A percentile compares a stretch with the other conserved stretches of the same genome.
These are phyloP conservation scores for Lissocephala sabroskyi DNA, from an alignment of 2,888 invertebrate species.

Conservation along the genomic window DNA sequence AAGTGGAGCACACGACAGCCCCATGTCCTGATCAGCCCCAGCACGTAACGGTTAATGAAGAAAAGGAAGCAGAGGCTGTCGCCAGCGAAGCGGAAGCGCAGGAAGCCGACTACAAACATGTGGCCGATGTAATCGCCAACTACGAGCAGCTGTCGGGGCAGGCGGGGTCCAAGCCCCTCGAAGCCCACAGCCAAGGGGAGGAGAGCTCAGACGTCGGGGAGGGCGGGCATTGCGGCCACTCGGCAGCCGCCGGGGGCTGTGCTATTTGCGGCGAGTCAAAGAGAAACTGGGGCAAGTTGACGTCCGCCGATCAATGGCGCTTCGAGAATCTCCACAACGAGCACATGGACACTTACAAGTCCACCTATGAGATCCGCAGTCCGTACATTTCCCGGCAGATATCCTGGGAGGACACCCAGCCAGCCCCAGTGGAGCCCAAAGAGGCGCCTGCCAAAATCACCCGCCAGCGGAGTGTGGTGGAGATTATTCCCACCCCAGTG, in stretches of 20 bases:
- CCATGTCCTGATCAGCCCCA: conserved; percentile 37
- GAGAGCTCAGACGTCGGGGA: too few species aligned
- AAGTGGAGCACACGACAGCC: conserved; percentile 34
- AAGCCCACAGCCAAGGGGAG: conserved; percentile 7
- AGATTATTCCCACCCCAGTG: conserved; percentile 36
- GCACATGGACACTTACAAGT: conserved; percentile 56
- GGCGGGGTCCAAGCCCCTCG: not conserved
- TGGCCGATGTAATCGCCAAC: conserved; percentile 54
- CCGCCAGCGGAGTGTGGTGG: conserved; percentile 43
- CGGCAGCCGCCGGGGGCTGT: conserved; percentile 17
- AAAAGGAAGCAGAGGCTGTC: conserved; percentile 6
- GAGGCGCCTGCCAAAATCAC: conserved; percentile 13
- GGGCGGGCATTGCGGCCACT: not conserved
- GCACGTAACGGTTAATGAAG: conserved; percentile 46
- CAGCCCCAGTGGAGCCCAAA: conserved; percentile 6
- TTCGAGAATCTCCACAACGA: conserved; percentile 47
- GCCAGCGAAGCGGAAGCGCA: conserved; percentile 4
- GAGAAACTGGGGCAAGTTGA: conserved; percentile 47
- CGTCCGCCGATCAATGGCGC: conserved; percentile 54
- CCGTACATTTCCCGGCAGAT: conserved; percentile 64
- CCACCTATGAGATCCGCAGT: conserved; percentile 64
- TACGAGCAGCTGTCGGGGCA: conserved; percentile 50
- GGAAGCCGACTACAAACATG: conserved; percentile 40
- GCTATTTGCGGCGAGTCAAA: conserved; percentile 46
- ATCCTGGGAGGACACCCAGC: conserved; percentile 57